phyloP scores from a whole-genome alignment of 2,888 invertebrate genomes.

The Priocnemis perturbator region DNA sequence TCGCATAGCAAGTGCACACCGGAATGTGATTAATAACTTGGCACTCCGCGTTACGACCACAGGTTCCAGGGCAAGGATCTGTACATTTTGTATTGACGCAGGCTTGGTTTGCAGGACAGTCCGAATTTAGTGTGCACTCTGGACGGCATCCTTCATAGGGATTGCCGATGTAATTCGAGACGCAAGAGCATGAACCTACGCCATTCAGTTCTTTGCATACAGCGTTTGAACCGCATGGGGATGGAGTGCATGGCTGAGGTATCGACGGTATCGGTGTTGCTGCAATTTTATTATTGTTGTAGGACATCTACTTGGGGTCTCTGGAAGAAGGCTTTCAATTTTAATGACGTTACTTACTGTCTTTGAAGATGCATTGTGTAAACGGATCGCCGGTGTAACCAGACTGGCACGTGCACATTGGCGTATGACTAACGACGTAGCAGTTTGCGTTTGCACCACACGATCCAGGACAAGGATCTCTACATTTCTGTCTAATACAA shows the following conservation, averaged over 20 bases:
- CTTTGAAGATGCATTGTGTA: slow-evolving; percentile 75
- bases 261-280: slow-evolving; percentile 59
- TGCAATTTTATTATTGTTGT: slow-evolving; percentile 13
- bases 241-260: slow-evolving; percentile 82
- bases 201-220: slow-evolving; percentile 79
- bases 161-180: slow-evolving; percentile 75
- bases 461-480: slow-evolving; percentile 77
- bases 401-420: slow-evolving; percentile 78
- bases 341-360: slow-evolving; percentile 41
- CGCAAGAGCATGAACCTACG: slow-evolving; percentile 77
- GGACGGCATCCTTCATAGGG: slow-evolving; percentile 76
- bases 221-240: slow-evolving; percentile 87
- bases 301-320: neutral
- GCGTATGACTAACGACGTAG: slow-evolving; percentile 75
- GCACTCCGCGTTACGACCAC: slow-evolving; percentile 79
- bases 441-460: slow-evolving; percentile 76
- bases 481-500: slow-evolving; percentile 77
- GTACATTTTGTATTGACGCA: slow-evolving; percentile 85
- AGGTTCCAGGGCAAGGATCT: slow-evolving; percentile 89
- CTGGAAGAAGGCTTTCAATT: neutral
- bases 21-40: slow-evolving; percentile 79
- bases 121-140: slow-evolving; percentile 76
- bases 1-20: slow-evolving; percentile 79
- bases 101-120: slow-evolving; percentile 76
- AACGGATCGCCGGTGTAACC: slow-evolving; percentile 81